Base-by-base conservation (phyloP, 2,797 vertebrate species). In the Coregonus sp. region DNA sequence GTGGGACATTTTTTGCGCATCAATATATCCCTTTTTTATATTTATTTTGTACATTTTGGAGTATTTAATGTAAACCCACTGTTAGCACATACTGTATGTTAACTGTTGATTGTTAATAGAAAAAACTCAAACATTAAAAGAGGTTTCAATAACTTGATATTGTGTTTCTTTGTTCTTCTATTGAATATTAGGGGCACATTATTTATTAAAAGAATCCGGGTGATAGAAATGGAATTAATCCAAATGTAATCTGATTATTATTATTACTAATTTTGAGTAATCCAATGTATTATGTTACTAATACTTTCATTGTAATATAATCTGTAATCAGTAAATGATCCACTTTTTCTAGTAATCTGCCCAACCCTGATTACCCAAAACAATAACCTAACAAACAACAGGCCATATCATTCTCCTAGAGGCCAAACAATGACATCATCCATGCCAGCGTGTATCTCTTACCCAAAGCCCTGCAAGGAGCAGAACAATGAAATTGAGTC, bases 361-460 rank as follows among this genome's bases (percentile, higher is more conserved):
- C 9, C 40, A 47, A 47, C 40, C 9, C 9, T 47, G 40, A 47
- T 47, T 47, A 47, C 40, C 40, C 40, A 47, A 47, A 47, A 47
- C 40, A 47, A 47, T 47, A 47, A 47, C 9, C 40, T 47, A 47
- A 47, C 40, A 47, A 47, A 47, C 40, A 47, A 47, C 40, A 7
- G 6, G 6, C 40, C 7, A 47, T 35, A 35, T 47, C 40, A 47
- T 47, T 9, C 7, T 47, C 40, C 40, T 47, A 47, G 40, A 47
- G 40, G 69, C n/a, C 14, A 63, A 50, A n/a, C 40, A 29, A 40
- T 63, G 29, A 69, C 67, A 74, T 33, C 67, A 74, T 33, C 54
- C 11, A 68, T 61, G 29, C 25, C 35, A 59, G 35, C 35, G 12
- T 74, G 50, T 16, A 72, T 51, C 5, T 29, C 14, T 72, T 72